These are phyloP conservation scores for Sebastes oblongus DNA, from an alignment of 2,797 vertebrate genomes.

Conservation along the genomic window DNA sequence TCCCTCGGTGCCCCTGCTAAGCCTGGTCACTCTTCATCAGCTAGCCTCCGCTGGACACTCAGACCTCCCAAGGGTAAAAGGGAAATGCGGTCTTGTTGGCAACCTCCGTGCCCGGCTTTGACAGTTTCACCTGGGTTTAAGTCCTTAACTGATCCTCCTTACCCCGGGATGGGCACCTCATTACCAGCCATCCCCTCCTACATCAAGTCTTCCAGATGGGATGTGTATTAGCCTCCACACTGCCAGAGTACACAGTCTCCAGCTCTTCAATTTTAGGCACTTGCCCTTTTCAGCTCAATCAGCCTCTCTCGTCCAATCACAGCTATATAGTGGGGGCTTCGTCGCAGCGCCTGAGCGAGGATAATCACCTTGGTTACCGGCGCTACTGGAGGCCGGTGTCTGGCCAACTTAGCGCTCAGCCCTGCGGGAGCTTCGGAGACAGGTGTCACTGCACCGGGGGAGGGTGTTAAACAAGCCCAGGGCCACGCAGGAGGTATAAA, in stretches of 20 bases:
- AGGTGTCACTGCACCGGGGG: constrained; percentile 70
- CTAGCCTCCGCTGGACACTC: constrained; percentile 52
- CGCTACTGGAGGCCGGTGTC: constrained; percentile 62
- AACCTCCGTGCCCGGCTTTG: constrained; percentile 36
- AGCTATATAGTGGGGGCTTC: constrained; percentile 40
- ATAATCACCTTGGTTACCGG: constrained; percentile 78
- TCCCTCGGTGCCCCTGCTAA: constrained; percentile 57
- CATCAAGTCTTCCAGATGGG: constrained; percentile 54
- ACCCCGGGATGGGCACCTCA: constrained; percentile 52
- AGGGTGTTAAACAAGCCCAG: constrained; percentile 74
- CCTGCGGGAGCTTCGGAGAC: constrained; percentile 61
- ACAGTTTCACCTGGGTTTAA: constrained; percentile 61
- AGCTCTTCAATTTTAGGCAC: constrained; percentile 68
- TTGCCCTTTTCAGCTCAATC: constrained; percentile 79
- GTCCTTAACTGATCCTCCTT: constrained; percentile 53
- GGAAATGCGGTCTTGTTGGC: constrained; percentile 57
- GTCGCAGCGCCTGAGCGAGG: constrained; percentile 57
- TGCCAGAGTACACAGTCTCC: constrained; percentile 62
- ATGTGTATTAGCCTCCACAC: constrained; percentile 58
- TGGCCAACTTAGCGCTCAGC: constrained; percentile 60
- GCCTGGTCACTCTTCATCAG: constrained; percentile 76
- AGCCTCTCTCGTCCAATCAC: constrained; percentile 72
- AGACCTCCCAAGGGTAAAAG: constrained; percentile 59
- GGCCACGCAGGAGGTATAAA: constrained; percentile 53
- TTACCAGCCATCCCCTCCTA: constrained; percentile 51